A percentile compares a stretch with the other conserved stretches of the same genome.
phyloP scores from a whole-genome alignment of 2,797 vertebrate species.

The Neosalanx taihuensis region DNA sequence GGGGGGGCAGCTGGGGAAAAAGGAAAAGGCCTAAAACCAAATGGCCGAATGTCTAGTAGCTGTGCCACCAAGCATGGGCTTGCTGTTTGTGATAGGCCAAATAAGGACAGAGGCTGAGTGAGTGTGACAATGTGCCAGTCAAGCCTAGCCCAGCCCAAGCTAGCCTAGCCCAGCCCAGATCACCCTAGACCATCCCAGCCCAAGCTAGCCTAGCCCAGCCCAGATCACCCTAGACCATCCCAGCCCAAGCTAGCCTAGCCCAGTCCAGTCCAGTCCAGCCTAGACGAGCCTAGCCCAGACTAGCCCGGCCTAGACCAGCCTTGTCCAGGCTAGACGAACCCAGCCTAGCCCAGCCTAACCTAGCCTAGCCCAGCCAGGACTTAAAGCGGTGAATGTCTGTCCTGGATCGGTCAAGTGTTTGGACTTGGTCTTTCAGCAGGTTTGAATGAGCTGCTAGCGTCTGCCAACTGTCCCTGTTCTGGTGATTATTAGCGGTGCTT shows the following conservation, averaged over 20 bases:
- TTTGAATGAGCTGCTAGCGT: background rate
- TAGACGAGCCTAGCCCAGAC: no score
- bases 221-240: no score
- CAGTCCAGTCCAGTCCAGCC: no score
- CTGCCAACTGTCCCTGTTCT: background rate
- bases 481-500: background rate
- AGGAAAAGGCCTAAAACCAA: background rate
- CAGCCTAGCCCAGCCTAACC: no score
- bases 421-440: background rate
- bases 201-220: no score
- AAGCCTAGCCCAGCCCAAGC: no score
- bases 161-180: no score
- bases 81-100: conserved; percentile 1
- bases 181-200: no score
- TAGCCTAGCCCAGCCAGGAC: background rate
- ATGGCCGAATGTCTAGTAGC: background rate
- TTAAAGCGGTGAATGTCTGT: background rate
- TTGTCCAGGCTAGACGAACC: no score
- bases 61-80: background rate
- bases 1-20: background rate
- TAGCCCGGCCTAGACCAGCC: no score
- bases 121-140: background rate
- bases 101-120: background rate
- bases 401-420: background rate
- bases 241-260: no score